These are phyloP conservation scores for Drosophila aff. DNA, from an alignment of 1,140 invertebrate genomes.

Conservation along the genomic window DNA sequence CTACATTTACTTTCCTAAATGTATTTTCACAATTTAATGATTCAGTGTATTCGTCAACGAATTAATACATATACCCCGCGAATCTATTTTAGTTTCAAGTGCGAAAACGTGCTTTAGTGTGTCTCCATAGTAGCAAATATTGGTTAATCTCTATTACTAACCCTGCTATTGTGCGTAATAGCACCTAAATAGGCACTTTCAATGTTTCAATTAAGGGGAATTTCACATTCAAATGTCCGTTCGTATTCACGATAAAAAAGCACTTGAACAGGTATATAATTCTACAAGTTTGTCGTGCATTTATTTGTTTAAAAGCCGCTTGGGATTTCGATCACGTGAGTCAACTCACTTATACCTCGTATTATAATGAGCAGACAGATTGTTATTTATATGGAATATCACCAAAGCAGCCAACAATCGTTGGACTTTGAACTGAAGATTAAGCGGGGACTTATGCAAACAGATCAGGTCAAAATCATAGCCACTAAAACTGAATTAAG, in stretches of 20 bases:
- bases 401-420: slow-evolving; percentile 16
- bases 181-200: slow-evolving; percentile 6
- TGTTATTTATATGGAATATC: slow-evolving; percentile 34
- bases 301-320: slow-evolving; percentile 37
- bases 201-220: slow-evolving; percentile 30
- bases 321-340: slow-evolving; percentile 51
- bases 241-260: background rate
- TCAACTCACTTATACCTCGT: slow-evolving; percentile 24
- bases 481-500: background rate
- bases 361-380: slow-evolving; percentile 43
- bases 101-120: slow-evolving; percentile 17
- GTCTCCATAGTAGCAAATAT: slow-evolving; percentile 15
- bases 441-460: slow-evolving; percentile 15
- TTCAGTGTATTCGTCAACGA: background rate
- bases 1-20: background rate
- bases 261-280: slow-evolving; percentile 6
- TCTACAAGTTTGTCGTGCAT: slow-evolving; percentile 36
- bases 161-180: slow-evolving; percentile 11
- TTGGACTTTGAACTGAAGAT: slow-evolving; percentile 49
- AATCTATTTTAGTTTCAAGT: slow-evolving; percentile 13
- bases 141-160: slow-evolving; percentile 24
- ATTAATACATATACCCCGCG: background rate
- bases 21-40: background rate
- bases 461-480: slow-evolving; percentile 8
- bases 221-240: background rate